Evolutionary conservation across 2,113 vertebrate species (phyloP).

Genomic region (Hipposideros armiger): DNA sequence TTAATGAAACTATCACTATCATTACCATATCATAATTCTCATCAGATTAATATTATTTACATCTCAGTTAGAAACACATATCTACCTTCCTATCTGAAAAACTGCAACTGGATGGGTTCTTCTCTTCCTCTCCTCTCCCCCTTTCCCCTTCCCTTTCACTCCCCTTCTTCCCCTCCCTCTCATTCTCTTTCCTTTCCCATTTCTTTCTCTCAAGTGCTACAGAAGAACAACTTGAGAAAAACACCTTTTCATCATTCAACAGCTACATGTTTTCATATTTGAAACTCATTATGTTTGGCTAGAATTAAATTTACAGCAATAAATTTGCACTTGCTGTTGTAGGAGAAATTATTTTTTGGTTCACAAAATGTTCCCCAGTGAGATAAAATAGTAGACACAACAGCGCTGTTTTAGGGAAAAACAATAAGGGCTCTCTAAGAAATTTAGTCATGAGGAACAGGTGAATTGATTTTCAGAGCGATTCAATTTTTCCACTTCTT

Average conservation of each 20-base stretch:
- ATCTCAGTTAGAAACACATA: background rate
- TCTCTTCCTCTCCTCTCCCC: too few relatives aligned
- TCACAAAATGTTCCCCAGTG: background rate
- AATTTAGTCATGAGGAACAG: background rate
- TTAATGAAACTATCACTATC: background rate
- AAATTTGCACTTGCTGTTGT: background rate
- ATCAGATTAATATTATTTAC: background rate
- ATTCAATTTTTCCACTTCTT: background rate
- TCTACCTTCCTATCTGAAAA: background rate
- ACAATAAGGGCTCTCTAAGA: background rate
- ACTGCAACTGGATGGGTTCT: background rate
- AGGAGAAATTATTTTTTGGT: background rate
- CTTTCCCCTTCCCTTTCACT: too few relatives aligned
- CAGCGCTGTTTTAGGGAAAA: background rate
- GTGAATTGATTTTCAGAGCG: background rate
- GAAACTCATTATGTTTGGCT: background rate
- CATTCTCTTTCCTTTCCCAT: background rate
- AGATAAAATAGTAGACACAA: background rate
- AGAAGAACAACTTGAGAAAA: background rate
- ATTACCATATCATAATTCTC: background rate
- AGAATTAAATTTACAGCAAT: background rate
- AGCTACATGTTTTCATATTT: background rate
- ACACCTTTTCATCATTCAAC: background rate
- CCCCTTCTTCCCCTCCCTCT: too few relatives aligned
- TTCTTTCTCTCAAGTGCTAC: background rate